These are phyloP conservation scores for Tetramorium parvispinum DNA, from an alignment of 1,140 invertebrate genomes.

Conservation along the genomic window DNA sequence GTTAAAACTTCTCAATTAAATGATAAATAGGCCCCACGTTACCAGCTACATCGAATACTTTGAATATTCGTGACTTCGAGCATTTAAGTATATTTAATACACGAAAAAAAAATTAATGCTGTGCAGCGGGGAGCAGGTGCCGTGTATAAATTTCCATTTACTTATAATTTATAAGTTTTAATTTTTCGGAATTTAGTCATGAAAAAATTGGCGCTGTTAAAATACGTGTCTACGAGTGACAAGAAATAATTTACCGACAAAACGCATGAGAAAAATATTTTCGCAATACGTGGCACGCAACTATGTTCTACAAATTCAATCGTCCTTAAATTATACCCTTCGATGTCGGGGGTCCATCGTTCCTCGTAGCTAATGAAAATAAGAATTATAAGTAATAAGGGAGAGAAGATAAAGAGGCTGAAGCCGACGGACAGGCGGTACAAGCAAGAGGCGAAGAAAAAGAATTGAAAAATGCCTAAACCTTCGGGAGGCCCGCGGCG, in stretches of 20 bases:
- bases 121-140: neutral
- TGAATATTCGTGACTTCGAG: neutral
- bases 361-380: constrained; percentile 58
- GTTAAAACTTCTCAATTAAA: neutral
- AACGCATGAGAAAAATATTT: constrained; percentile 15
- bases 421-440: constrained; percentile 45
- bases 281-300: constrained; percentile 36
- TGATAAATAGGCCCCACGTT: neutral
- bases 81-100: neutral
- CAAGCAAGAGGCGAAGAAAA: constrained; percentile 3
- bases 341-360: constrained; percentile 50
- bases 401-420: constrained; percentile 64
- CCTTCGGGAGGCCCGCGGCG: neutral
- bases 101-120: neutral
- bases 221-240: neutral
- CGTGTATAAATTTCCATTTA: neutral
- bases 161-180: neutral
- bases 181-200: neutral
- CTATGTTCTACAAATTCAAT: constrained; percentile 64
- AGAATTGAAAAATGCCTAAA: constrained; percentile 19
- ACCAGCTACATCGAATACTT: neutral
- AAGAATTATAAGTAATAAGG: constrained; percentile 61
- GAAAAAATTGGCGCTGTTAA: neutral
- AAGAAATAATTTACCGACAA: constrained; percentile 14
- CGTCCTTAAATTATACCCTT: constrained; percentile 71